phyloP scores from a whole-genome alignment of 2,888 invertebrate genomes.

The Philhelius pedissequus region DNA sequence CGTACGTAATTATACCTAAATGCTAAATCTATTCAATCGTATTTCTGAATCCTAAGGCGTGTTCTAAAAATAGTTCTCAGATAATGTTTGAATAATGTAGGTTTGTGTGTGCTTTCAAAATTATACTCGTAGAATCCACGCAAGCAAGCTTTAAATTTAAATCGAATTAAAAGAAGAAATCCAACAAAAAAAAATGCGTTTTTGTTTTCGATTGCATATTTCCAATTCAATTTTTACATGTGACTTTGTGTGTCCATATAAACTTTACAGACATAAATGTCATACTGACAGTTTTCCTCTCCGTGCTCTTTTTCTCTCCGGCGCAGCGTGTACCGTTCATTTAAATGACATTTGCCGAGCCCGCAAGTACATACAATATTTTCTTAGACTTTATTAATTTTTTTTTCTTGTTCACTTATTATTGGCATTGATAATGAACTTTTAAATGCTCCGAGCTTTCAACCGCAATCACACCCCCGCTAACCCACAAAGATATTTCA shows the following conservation, averaged over 20 bases:
- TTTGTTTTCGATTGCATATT: neutral
- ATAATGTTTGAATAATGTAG: neutral
- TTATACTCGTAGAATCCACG: too few species aligned
- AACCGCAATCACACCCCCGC: conserved; percentile 1
- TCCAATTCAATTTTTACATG: neutral
- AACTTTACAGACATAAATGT: conserved; percentile 34
- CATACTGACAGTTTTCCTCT: neutral
- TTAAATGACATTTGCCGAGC: conserved; percentile 17
- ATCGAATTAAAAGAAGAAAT: neutral
- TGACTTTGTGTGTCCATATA: neutral
- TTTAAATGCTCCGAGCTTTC: conserved; percentile 42
- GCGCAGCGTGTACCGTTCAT: neutral
- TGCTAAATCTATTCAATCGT: conserved; percentile 26
- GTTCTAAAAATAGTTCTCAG: conserved; percentile 51
- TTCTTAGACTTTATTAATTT: conserved; percentile 18
- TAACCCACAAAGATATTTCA: neutral
- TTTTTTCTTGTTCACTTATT: conserved; percentile 44
- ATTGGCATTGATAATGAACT: conserved; percentile 67
- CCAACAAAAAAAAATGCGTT: neutral
- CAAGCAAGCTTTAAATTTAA: conserved; percentile 1
- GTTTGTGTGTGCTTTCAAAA: neutral
- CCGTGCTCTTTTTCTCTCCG: neutral
- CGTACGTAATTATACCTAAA: neutral
- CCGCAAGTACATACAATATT: conserved; percentile 1
- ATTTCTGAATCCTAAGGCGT: conserved; percentile 13